A percentile compares a stretch with the other conserved stretches of the same genome.
Evolutionary conservation across 2,797 vertebrate genomes (phyloP).

Genomic region (Remorina albescens): DNA sequence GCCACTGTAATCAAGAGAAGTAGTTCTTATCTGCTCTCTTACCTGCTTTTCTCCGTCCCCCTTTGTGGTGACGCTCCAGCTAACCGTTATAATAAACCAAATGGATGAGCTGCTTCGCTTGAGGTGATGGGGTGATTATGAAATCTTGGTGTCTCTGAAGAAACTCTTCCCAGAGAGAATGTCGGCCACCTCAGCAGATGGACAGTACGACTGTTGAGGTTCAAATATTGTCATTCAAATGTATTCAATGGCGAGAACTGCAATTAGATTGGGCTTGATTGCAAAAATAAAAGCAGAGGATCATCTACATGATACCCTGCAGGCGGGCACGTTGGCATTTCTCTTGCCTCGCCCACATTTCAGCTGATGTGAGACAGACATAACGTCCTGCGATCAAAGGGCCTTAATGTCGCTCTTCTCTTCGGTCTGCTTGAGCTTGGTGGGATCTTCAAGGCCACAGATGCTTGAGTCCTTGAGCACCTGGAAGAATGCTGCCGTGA

Average conservation of each 20-base stretch:
- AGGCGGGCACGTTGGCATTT: slow-evolving; percentile 30
- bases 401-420: slow-evolving; percentile 16
- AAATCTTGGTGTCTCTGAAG: slow-evolving; percentile 37
- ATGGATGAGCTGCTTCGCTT: slow-evolving; percentile 54
- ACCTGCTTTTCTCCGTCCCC: slow-evolving; percentile 31
- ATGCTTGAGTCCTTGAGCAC: slow-evolving; percentile 25
- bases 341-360: neutral
- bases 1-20: slow-evolving; percentile 29
- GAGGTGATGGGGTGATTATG: slow-evolving; percentile 42
- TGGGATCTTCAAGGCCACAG: slow-evolving; percentile 13
- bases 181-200: neutral
- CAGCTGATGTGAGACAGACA: slow-evolving; percentile 5
- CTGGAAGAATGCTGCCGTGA: neutral
- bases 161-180: slow-evolving; percentile 6
- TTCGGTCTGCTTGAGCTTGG: slow-evolving; percentile 17
- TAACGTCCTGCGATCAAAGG: slow-evolving; percentile 33
- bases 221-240: slow-evolving; percentile 48
- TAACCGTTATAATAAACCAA: slow-evolving; percentile 65
- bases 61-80: slow-evolving; percentile 31
- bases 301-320: slow-evolving; percentile 37
- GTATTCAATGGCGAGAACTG: slow-evolving; percentile 41
- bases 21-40: slow-evolving; percentile 44
- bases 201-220: slow-evolving; percentile 12
- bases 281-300: slow-evolving; percentile 23
- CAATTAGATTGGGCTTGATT: slow-evolving; percentile 39